Evolutionary conservation across 1,140 invertebrate species (phyloP), one percentile per base, ranked within the genome.

Genomic region (Eriosoma lanigerum): DNA sequence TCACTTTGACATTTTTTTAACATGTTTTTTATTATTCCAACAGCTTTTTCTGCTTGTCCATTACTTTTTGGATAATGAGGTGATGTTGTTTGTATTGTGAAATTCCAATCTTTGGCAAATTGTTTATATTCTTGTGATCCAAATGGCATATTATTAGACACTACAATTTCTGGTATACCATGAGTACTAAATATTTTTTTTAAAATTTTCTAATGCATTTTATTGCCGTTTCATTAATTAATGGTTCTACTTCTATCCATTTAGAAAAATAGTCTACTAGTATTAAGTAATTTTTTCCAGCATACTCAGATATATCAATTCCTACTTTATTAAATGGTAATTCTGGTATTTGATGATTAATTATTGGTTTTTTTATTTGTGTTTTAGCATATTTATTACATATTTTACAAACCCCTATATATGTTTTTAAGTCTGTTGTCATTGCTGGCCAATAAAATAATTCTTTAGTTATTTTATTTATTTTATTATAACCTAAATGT

Each of bases 401-500:
- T 54, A 15, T 46, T 46, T 72, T 44, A 73, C 81, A 81, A 13
- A 60, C 2, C 13, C 9, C 17, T 17, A 76, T 62, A 50, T 38
- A 54, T 5, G 8, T 9, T 58, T 73, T 56, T 44, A 76, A 62
- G 9, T 81, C 70, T 12, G 19, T 15, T n/a, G 68, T 72, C 9
- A 75, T 75, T 46, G 38, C 58, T 60, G 46, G 66, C 81, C 70
- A 81, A 26, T 48, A 81, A 60, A 60, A 60, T 3, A 60, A 32
- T 62, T 32, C 26, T 8, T 13, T 32, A 9, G 26, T 13, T 62
- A 19, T 32, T 62, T 1, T 62, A 8, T 29, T 29, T 8, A 83
- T 85, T 83, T 86, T 86, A 52, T 85, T 85, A 72, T 85, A 83
- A 10, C 88, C 87, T 75, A 87, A 48, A 83, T 89, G 87, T 24